A percentile compares a stretch with the other conserved stretches of the same genome.
phyloP scores from a whole-genome alignment of 2,888 invertebrate species.

The Ommatoiulus sabulosus region DNA sequence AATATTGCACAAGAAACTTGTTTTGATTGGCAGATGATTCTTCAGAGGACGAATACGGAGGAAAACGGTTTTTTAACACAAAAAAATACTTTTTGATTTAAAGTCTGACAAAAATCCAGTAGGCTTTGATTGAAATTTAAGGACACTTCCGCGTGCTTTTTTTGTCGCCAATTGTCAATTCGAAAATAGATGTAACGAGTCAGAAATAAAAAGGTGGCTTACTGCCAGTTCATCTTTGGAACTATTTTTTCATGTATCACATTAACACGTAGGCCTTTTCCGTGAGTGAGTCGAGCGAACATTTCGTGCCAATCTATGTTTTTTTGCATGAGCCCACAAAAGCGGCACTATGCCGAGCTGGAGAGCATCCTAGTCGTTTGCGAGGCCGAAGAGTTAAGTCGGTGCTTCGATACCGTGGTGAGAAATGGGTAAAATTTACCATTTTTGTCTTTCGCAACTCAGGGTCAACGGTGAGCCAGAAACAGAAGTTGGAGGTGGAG shows the following conservation, averaged over 20 bases:
- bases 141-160: neutral
- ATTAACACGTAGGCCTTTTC: too few species aligned
- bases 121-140: too few species aligned
- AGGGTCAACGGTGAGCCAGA: neutral
- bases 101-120: too few species aligned
- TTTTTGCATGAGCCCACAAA: too few species aligned
- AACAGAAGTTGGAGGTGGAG: neutral
- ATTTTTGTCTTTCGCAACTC: constrained; percentile 4
- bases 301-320: too few species aligned
- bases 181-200: neutral
- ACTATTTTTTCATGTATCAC: too few species aligned
- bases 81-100: too few species aligned
- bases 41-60: too few species aligned
- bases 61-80: too few species aligned
- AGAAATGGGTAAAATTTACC: neutral
- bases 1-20: too few species aligned
- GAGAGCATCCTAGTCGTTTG: neutral
- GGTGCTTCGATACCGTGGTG: neutral
- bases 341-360: neutral
- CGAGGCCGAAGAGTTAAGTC: neutral
- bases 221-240: neutral
- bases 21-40: too few species aligned
- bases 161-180: neutral
- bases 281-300: too few species aligned
- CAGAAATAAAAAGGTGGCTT: neutral